Evolutionary conservation across 2,797 vertebrate species (phyloP).

Genomic region (Pagetopsis macropterus): DNA sequence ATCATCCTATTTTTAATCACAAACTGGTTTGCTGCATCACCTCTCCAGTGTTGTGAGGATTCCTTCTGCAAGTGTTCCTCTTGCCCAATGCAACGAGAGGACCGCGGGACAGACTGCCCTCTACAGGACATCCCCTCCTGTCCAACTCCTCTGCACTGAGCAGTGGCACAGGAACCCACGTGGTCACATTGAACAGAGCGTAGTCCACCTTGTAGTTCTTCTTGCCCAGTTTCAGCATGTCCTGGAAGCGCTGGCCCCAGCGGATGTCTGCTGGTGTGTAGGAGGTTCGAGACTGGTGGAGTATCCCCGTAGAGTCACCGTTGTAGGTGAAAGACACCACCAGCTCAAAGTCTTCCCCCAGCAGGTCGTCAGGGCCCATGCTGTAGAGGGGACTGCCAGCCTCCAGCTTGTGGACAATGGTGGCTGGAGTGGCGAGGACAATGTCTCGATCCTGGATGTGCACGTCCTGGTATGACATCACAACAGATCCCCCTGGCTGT

Average conservation of each 20-base stretch:
- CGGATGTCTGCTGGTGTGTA: constrained; percentile 91
- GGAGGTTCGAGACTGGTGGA: constrained; percentile 93
- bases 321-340: constrained; percentile 95
- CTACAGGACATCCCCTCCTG: constrained; percentile 30
- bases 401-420: constrained; percentile 89
- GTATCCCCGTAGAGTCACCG: constrained; percentile 92
- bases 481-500: constrained; percentile 81
- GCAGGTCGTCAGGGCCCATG: constrained; percentile 85
- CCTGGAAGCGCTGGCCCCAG: constrained; percentile 93
- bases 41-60: constrained; percentile 34
- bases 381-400: constrained; percentile 90
- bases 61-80: constrained; percentile 20
- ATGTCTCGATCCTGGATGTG: constrained; percentile 87
- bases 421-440: constrained; percentile 89
- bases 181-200: constrained; percentile 90
- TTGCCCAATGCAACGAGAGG: constrained; percentile 1
- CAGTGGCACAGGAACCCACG: constrained; percentile 86
- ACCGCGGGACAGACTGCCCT: background rate
- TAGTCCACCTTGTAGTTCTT: constrained; percentile 93
- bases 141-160: constrained; percentile 89
- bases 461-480: constrained; percentile 88
- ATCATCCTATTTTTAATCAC: constrained; percentile 29
- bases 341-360: constrained; percentile 90
- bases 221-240: constrained; percentile 87
- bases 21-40: constrained; percentile 63